Evolutionary conservation across 2,888 invertebrate species (phyloP), one percentile per base, ranked within the genome.

Genomic region (Barypeithes pellucidus): DNA sequence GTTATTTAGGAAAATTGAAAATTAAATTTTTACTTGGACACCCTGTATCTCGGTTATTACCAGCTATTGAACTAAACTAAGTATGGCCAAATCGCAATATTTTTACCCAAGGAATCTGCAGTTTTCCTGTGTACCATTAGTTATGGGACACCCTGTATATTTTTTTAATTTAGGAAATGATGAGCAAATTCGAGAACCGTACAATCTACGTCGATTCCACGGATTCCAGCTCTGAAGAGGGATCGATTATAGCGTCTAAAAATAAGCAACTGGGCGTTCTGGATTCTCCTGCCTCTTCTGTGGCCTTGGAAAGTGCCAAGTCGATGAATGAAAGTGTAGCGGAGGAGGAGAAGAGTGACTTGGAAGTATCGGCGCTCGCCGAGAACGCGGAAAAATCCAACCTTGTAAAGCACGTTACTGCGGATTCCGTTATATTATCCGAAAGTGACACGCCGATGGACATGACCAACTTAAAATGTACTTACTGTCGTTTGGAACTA

Each of bases 401-500:
- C 3, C n/a, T 50, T 16, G 75, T 78, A 33, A 77, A 79, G 14
- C 83, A 84, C 62, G 79, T 83, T 0, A 83, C 83, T 12, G 82
- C 81, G 1, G 83, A 82, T 59, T 75, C 72, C 7, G 72, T 59
- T 4, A 54, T 71, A 45, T 43, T 63, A n/a, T 33, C 18, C 54
- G 52, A 63, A 24, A 24, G 14, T 16, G 24, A 59, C 9, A 39
- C 24, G 0, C 43, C 69, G 3, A 33, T 74, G 29, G 76, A 78
- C 16, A 67, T 70, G 4, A 85, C 85, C 45, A 84, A 84, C 1
- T 88, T 89, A 75, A 87, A 87, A 77, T 94, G 94, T 79, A 87
- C 88, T 4, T 89, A 91, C 79, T 94, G 94, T 80, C 81, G 86
- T 0, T 87, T 88, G 11, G 87, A 89, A 3, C 87, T 89, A 4